Percentiles rank a stretch among this genome's conserved stretches.
Conservation (phyloP, 1,140 invertebrate genomes). For the Drosophila bipectinata region DNA sequence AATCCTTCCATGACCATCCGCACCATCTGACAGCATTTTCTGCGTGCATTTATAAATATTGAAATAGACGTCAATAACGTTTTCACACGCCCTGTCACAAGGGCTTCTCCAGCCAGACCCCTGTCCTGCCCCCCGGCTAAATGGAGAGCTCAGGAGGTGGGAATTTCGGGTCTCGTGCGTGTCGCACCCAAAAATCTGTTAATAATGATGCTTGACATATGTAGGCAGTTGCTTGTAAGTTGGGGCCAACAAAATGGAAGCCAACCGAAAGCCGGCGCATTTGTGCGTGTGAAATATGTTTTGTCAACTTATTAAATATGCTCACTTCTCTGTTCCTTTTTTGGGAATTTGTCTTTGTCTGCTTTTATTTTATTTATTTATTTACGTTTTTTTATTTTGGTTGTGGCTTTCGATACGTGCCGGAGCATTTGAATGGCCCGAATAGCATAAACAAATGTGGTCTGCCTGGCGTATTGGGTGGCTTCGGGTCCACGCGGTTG, state of each 20-base stretch:
- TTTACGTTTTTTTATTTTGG: conserved; percentile 16
- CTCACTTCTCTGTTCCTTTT: conserved; percentile 49
- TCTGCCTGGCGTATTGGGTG: not conserved
- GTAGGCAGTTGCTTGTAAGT: conserved; percentile 52
- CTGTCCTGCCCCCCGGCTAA: conserved; percentile 19
- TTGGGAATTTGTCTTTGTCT: conserved; percentile 37
- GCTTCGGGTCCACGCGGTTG: conserved; percentile 33
- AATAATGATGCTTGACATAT: conserved; percentile 80
- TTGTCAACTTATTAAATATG: conserved; percentile 82
- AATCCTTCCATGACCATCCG: conserved; percentile 8
- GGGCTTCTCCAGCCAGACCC: not conserved
- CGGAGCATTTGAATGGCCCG: conserved; percentile 50
- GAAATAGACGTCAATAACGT: conserved; percentile 78
- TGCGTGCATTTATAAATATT: conserved; percentile 70
- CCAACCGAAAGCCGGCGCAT: conserved; percentile 57
- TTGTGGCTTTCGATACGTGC: conserved; percentile 52
- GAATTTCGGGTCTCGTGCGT: conserved; percentile 52
- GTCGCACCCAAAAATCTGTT: conserved; percentile 75
- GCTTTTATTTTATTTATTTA: conserved; percentile 15
- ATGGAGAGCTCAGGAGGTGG: conserved; percentile 12
- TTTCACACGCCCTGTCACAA: conserved; percentile 64
- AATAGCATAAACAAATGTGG: conserved; percentile 41
- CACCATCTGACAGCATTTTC: conserved; percentile 16
- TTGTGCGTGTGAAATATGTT: conserved; percentile 81
- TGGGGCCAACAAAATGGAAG: conserved; percentile 50